Evolutionary conservation across 1,140 invertebrate genomes (phyloP), one percentile per base, ranked within the genome.

Genomic region (Zaprionus taronus): DNA sequence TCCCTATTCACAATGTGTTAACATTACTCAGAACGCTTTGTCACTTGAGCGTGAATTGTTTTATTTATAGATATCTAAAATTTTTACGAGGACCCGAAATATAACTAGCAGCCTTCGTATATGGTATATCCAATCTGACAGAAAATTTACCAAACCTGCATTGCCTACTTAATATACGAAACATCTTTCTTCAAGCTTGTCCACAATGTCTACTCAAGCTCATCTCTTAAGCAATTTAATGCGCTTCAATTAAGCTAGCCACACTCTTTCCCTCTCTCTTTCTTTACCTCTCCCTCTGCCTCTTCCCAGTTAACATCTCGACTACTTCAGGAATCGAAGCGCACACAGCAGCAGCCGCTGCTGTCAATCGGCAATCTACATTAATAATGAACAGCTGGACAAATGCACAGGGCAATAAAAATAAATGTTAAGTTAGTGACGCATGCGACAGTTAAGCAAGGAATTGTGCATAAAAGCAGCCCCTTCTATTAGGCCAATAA

Each of bases 391-490:
- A 74, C 77, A 80, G 72, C 44, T 57, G 79, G 55, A 44, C 81
- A 77, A 72, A 41, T 74, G 58, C 68, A 66, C 53, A 53, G 44
- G 58, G 15, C 75, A 73, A 81, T 89, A 90, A 84, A 85, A 81
- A 74, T 90, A 81, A 89, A 76, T 72, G 79, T 90, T 66, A 81
- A 90, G 81, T 89, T 81, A 90, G 84, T 90, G 79, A 74, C 56
- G 82, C 84, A 79, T 77, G 82, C 68, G 63, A 62, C 82, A 79
- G 70, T 85, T 69, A 79, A 72, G 61, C 53, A 62, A 22, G 72
- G 41, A 63, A 79, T 65, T 71, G 71, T 56, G 67, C 64, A 72
- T 77, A 72, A 81, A 74, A 72, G 31, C 58, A 78, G 57, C 49
- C 26, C 81, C 51, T 80, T 83, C 11, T 51, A 83, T 82, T 82